These are phyloP conservation scores for Cosmia pyralina DNA, from an alignment of 2,888 invertebrate species.

Conservation along the genomic window DNA sequence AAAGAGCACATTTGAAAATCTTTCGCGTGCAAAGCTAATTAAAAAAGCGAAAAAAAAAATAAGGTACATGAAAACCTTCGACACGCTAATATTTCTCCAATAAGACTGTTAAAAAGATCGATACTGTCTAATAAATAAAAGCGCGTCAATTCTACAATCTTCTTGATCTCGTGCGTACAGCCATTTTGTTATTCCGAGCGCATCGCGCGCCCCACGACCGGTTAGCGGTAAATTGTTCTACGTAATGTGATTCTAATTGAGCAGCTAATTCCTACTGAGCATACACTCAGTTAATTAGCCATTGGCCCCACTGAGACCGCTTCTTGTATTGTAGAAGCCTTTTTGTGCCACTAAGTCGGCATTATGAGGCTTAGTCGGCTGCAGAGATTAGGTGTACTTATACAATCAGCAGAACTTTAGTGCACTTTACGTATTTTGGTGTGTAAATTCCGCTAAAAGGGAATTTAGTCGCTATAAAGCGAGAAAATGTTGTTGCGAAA, in stretches of 20 bases:
- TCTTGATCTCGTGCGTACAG: slow-evolving; percentile 58
- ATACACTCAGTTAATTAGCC: slow-evolving; percentile 83
- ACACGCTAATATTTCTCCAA: slow-evolving; percentile 13
- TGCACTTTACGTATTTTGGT: slow-evolving; percentile 16
- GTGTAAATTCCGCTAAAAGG: slow-evolving; percentile 4
- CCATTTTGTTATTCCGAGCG: slow-evolving; percentile 85
- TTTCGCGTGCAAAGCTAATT: background rate
- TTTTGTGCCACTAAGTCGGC: slow-evolving; percentile 51
- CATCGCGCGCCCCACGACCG: slow-evolving; percentile 81
- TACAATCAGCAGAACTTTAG: slow-evolving; percentile 24
- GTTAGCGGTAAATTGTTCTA: slow-evolving; percentile 88
- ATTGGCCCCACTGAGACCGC: slow-evolving; percentile 58
- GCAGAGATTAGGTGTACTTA: slow-evolving; percentile 46
- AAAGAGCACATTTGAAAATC: background rate
- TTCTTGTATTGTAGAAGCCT: slow-evolving; percentile 57
- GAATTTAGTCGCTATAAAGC: background rate
- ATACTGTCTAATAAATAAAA: slow-evolving; percentile 23
- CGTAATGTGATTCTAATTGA: slow-evolving; percentile 90
- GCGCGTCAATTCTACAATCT: slow-evolving; percentile 59
- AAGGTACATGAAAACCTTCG: background rate
- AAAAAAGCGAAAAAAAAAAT: background rate
- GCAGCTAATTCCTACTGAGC: slow-evolving; percentile 86
- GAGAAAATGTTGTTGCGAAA: background rate
- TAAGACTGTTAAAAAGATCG: slow-evolving; percentile 6
- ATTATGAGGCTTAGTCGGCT: slow-evolving; percentile 33